Evolutionary conservation across 2,888 invertebrate genomes (phyloP), one percentile per base, ranked within the genome.

Genomic region (Xylophagus ater): DNA sequence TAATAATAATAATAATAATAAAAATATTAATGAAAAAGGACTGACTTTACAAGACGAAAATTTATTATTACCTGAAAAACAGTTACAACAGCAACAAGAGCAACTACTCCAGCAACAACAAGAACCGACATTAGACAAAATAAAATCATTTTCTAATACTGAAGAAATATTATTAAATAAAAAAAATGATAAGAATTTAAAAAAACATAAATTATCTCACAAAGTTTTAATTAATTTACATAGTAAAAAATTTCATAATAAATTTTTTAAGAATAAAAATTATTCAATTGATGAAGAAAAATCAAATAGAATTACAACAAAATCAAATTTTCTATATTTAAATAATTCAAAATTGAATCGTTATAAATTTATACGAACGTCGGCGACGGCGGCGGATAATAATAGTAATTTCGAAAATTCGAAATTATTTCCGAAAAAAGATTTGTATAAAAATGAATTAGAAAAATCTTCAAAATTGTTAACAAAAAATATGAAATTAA

Each of bases 201-300:
- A 35, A 15, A 35, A 23, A 25, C 35, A 25, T n/a, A 35, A 25
- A 21, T 12, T 23, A 31, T 5, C 34, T 25, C 38, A 32, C 26
- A 41, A 40, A 40, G 12, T 28, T 35, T 39, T 44, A 37, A 41
- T 35, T 44, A 41, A 38, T 38, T 44, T 44, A 44, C 41, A 33
- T 35, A 44, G 35, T 41, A 44, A 29, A 23, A 43, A 43, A 31
- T 14, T 38, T n/a, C 25, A 30, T 37, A 32, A 19, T 19, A 39
- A 33, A 21, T 33, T 20, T 33, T 20, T 30, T 31, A 23, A 28
- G 21, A 29, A 26, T 30, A 37, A 37, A 20, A 37, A 31, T 31
- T 37, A 37, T 31, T 37, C 37, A 37, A 31, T 23, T 30, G 31
- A 37, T 31, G 31, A 31, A 31, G 9, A 14, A 8, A 17, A 31